Evolutionary conservation across 1,140 invertebrate genomes (phyloP), one percentile per base, ranked within the genome.

Genomic region (Laupala kohalensis): DNA sequence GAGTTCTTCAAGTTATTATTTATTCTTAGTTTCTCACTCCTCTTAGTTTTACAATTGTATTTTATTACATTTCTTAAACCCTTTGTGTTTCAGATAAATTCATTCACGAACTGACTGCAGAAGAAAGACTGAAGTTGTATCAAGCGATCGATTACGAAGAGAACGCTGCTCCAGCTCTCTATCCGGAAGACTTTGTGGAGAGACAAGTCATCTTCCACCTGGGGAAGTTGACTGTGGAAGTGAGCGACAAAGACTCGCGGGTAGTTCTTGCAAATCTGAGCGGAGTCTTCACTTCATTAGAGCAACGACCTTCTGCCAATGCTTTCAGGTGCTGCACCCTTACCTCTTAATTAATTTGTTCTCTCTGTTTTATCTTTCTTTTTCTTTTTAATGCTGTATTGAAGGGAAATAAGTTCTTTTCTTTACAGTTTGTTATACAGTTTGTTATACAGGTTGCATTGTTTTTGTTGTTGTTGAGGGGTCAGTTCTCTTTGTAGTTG

Each of bases 141-240:
- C 87, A 89, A 71, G 97, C 97, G 0, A 99, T 99, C 77, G 96
- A 95, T 77, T 99, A 99, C 81, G 88, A 95, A 77, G 96, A 98
- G 82, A 94, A 89, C 81, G 80, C 84, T 0, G 84, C 85, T 6
- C 90, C 92, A 5, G 79, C 89, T 1, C 86, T 90, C 75, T 88
- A 92, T 78, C 96, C 96, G 0, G 84, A 86, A 62, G 85, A 86
- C 64, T 98, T 90, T 82, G 87, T 92, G 63, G 93, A 92, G 73
- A 86, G 92, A 3, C 84, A 87, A 74, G 82, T 92, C 28, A 80
- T 85, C 26, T 92, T 93, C 77, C 81, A 85, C 25, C 80, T 93
- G 6, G 84, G 86, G 71, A 82, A 81, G 24, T 79, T 93, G 9
- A 84, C 87, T 25, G 75, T 92, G 25, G 81, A 83, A 12, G 79